These are phyloP conservation scores for Diogma glabrata DNA, from an alignment of 2,888 invertebrate species.

Conservation along the genomic window DNA sequence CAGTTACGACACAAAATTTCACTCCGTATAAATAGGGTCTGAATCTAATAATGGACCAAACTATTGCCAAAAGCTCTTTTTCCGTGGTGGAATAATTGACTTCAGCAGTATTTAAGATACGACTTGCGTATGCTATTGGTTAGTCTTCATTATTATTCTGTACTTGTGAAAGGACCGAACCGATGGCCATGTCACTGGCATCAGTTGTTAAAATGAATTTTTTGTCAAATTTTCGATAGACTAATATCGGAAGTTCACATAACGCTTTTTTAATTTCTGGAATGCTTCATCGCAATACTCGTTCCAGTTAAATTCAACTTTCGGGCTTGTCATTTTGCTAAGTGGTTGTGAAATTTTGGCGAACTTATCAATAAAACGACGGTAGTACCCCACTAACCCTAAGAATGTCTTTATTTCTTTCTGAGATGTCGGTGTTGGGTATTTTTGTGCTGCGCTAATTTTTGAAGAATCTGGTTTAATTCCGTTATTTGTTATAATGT, in stretches of 20 bases:
- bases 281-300: neutral
- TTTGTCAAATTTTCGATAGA: too few species aligned
- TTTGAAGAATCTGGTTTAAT: neutral
- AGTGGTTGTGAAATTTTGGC: too few species aligned
- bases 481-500: neutral
- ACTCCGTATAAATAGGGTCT: conserved; percentile 23
- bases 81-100: conserved; percentile 22
- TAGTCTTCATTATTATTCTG: neutral
- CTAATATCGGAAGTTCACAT: neutral
- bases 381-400: neutral
- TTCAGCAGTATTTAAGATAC: conserved; percentile 21
- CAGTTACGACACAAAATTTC: conserved; percentile 22
- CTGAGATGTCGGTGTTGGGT: neutral
- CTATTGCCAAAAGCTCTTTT: conserved; percentile 21
- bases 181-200: neutral
- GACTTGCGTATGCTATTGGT: neutral
- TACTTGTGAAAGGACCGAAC: neutral
- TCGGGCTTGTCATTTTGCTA: neutral
- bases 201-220: neutral
- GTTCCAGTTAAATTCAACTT: neutral
- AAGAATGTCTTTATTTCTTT: neutral
- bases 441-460: neutral
- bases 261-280: neutral
- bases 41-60: conserved; percentile 20
- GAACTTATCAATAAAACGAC: neutral